phyloP scores from a whole-genome alignment of 2,797 vertebrate genomes.

The Balearica regulorum region DNA sequence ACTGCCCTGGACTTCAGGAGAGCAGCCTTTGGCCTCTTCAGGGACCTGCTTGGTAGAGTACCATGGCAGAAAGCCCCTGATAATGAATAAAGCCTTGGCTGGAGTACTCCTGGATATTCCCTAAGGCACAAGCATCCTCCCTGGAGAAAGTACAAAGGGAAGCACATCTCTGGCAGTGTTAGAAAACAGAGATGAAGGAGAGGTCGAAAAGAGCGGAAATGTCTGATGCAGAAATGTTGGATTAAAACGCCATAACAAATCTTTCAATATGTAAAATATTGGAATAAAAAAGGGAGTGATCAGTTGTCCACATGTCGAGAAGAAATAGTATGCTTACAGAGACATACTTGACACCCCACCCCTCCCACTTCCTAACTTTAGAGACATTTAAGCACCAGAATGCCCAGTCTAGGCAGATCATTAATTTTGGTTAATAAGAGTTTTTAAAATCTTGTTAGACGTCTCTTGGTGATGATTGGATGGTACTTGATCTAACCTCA shows the following conservation, averaged over 20 bases:
- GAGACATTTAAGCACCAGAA: neutral
- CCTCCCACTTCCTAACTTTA: neutral
- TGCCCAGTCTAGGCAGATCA: neutral
- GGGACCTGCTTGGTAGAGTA: too few species aligned
- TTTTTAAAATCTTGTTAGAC: neutral
- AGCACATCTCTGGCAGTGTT: neutral
- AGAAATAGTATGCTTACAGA: neutral
- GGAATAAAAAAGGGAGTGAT: neutral
- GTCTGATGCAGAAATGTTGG: neutral
- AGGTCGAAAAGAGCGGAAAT: neutral
- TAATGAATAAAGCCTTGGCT: neutral
- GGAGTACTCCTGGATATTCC: neutral
- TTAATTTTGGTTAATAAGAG: neutral
- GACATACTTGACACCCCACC: neutral
- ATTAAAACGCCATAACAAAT: neutral
- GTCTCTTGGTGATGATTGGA: neutral
- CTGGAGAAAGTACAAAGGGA: neutral
- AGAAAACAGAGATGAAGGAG: neutral
- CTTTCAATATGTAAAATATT: neutral
- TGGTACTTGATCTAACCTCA: neutral
- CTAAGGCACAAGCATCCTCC: too few species aligned
- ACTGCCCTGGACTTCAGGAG: too few species aligned
- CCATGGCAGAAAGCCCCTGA: neutral
- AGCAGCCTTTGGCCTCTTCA: too few species aligned
- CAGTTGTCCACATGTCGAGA: neutral